phyloP scores from a whole-genome alignment of 2,113 vertebrate genomes.

The Scortum barcoo region DNA sequence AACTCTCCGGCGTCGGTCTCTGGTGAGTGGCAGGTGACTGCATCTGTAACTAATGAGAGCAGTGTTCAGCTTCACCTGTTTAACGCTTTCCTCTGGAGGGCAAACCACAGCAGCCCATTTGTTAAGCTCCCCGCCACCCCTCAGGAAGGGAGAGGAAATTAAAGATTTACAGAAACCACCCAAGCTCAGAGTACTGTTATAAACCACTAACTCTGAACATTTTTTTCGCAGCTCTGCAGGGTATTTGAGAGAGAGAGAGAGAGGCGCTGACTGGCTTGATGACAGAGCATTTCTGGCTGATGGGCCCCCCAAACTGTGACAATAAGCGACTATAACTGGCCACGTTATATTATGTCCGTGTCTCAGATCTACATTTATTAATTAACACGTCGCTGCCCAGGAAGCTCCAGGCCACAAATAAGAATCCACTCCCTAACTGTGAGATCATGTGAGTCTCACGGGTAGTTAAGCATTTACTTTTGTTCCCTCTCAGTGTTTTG shows the following conservation, averaged over 20 bases:
- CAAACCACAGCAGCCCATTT: conserved; percentile 64
- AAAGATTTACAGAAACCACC: conserved; percentile 80
- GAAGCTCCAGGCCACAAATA: conserved; percentile 2
- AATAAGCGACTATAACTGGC: conserved; percentile 7
- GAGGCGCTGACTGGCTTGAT: conserved; percentile 27
- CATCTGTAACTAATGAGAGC: conserved; percentile 81
- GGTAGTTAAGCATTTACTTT: conserved; percentile 70
- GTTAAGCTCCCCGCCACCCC: conserved; percentile 57
- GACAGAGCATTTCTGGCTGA: conserved; percentile 26
- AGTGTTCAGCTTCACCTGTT: conserved; percentile 76
- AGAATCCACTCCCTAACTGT: not conserved
- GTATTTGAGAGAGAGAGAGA: conserved; percentile 37
- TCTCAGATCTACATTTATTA: conserved; percentile 27
- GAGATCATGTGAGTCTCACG: conserved; percentile 5
- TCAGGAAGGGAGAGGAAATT: conserved; percentile 67
- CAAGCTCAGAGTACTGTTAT: conserved; percentile 64
- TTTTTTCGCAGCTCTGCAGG: conserved; percentile 57
- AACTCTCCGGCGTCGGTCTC: conserved; percentile 65
- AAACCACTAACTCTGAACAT: conserved; percentile 69
- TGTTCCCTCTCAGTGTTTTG: conserved; percentile 20
- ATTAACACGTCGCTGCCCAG: not conserved
- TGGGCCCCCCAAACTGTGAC: conserved; percentile 2
- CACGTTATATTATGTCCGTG: conserved; percentile 9
- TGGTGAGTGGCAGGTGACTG: conserved; percentile 73
- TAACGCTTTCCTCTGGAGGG: conserved; percentile 69